Evolutionary conservation across 2,113 vertebrate genomes (phyloP).

Genomic region (Grus americana): DNA sequence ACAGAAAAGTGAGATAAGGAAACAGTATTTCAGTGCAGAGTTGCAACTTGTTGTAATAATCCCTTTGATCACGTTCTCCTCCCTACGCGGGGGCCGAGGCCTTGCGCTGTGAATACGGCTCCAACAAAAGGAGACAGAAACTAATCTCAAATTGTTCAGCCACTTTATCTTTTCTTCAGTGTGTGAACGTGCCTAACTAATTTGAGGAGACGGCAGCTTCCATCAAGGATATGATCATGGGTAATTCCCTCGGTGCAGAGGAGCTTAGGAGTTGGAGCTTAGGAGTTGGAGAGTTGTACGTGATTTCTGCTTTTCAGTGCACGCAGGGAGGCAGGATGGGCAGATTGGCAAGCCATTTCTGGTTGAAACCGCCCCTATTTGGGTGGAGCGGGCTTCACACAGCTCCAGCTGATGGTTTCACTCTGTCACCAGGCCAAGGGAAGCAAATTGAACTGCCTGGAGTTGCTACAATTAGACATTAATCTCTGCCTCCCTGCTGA

Average conservation of each 20-base stretch:
- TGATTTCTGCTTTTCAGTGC: neutral
- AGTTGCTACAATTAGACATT: conserved; percentile 19
- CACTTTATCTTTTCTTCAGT: neutral
- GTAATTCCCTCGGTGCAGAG: neutral
- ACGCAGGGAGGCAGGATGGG: rapidly evolving
- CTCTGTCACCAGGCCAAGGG: neutral
- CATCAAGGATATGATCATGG: neutral
- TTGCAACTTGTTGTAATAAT: neutral
- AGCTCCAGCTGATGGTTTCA: neutral
- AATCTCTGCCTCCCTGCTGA: neutral
- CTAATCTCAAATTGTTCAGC: neutral
- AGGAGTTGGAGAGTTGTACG: neutral
- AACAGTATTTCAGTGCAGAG: neutral
- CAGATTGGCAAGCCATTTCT: neutral
- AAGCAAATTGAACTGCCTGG: conserved; percentile 11
- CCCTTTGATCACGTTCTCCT: neutral
- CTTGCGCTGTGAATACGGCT: neutral
- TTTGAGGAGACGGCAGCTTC: neutral
- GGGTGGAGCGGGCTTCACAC: conserved; percentile 14
- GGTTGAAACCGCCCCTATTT: neutral
- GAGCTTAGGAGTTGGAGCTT: neutral
- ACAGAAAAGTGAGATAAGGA: neutral
- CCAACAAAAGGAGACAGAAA: neutral
- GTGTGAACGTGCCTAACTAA: neutral
- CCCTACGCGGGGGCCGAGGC: neutral